Percentiles rank a stretch among this genome's conserved stretches.
Evolutionary conservation across 2,113 vertebrate genomes (phyloP).

Genomic region (Tursiops truncatus): DNA sequence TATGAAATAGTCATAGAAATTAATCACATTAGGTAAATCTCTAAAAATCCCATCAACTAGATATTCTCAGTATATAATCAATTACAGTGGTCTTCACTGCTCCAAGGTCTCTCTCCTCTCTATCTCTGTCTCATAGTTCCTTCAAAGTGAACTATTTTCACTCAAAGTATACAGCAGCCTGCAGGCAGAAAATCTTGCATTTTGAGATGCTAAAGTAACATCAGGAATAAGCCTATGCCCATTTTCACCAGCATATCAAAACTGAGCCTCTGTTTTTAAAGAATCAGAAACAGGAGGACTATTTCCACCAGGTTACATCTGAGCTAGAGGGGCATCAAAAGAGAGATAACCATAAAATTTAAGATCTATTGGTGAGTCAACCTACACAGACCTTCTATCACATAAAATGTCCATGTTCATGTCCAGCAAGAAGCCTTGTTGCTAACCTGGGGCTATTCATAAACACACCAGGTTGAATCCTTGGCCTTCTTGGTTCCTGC

Average conservation of each 20-base stretch:
- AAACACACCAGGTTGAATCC: neutral
- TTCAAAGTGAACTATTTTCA: neutral
- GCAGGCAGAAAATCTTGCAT: neutral
- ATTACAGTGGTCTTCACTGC: neutral
- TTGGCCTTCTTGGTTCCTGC: conserved; percentile 49
- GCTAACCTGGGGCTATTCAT: neutral
- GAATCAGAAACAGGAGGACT: neutral
- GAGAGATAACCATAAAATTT: neutral
- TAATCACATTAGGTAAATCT: neutral
- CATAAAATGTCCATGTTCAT: neutral
- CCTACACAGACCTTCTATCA: neutral
- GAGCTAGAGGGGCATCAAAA: neutral
- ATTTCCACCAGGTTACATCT: neutral
- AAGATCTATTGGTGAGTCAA: neutral
- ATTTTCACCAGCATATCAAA: neutral
- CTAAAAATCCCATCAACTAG: neutral
- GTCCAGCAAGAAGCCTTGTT: neutral
- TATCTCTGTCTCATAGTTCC: neutral
- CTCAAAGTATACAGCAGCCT: neutral
- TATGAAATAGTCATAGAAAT: neutral
- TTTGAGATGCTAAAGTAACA: neutral
- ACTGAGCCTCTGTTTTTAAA: neutral
- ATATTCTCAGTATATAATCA: neutral
- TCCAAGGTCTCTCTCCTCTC: neutral
- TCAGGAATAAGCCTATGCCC: neutral